Evolutionary conservation across 2,888 invertebrate species (phyloP).

Genomic region (Deilephila porcellus): DNA sequence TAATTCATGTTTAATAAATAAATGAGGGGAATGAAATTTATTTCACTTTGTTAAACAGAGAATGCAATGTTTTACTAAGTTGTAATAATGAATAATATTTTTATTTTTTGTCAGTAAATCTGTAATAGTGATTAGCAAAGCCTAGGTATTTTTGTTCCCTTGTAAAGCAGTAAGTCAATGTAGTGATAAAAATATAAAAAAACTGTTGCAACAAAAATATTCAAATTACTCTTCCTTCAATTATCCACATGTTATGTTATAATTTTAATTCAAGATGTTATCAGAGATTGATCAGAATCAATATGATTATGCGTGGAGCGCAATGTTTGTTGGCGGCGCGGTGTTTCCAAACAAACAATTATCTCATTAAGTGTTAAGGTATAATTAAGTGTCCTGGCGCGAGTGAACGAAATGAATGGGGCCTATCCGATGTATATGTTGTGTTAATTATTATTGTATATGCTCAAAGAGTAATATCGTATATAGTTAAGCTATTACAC

Average conservation of each 20-base stretch:
- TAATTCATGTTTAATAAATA: too few species aligned
- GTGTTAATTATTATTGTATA: background rate
- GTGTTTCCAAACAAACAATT: slow-evolving; percentile 7
- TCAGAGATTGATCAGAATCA: background rate
- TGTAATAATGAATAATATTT: too few species aligned
- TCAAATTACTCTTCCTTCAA: too few species aligned
- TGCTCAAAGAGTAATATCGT: slow-evolving; percentile 25
- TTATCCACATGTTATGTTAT: background rate
- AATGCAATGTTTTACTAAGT: too few species aligned
- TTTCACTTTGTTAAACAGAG: too few species aligned
- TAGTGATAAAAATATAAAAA: too few species aligned
- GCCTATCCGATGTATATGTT: slow-evolving; percentile 22
- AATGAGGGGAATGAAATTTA: too few species aligned
- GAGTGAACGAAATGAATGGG: slow-evolving; percentile 43
- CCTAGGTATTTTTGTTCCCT: too few species aligned
- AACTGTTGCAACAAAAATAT: too few species aligned
- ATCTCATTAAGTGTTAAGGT: slow-evolving; percentile 23
- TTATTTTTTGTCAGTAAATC: too few species aligned
- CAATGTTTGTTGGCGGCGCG: background rate
- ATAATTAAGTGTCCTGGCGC: slow-evolving; percentile 27
- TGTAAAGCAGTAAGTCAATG: too few species aligned
- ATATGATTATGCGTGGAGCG: background rate
- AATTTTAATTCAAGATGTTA: background rate
- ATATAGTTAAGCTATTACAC: background rate
- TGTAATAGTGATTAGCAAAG: too few species aligned